These are phyloP conservation scores for Drosophila picticornis DNA, from an alignment of 2,888 invertebrate genomes.

Conservation along the genomic window DNA sequence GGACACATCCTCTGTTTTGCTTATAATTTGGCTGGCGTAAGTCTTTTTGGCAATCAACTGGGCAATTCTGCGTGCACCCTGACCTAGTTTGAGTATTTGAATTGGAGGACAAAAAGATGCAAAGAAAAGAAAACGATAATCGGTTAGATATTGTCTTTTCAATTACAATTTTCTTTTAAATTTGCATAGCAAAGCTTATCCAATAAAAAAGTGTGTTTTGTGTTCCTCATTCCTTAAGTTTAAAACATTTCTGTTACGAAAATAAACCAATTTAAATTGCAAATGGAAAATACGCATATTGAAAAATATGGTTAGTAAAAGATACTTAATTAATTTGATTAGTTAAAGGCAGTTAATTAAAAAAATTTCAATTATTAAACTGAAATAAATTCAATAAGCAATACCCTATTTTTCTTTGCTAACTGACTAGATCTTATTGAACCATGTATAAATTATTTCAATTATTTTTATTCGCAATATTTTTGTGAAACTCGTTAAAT, in stretches of 20 bases:
- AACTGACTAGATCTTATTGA: not conserved
- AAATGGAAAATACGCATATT: not conserved
- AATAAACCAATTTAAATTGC: not conserved
- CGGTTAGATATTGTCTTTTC: not conserved
- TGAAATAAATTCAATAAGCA: not conserved
- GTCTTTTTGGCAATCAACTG: constrained; percentile 22
- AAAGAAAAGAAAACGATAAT: constrained; percentile 1
- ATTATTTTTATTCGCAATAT: not conserved
- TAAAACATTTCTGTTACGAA: not conserved
- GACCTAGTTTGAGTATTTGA: constrained; percentile 22
- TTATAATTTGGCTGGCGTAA: constrained; percentile 11
- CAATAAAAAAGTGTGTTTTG: not conserved
- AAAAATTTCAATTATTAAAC: not conserved
- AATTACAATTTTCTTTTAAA: constrained; percentile 1
- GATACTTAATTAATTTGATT: not conserved
- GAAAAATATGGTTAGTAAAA: not conserved
- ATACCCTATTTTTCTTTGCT: not conserved
- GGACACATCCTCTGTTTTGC: constrained; percentile 31
- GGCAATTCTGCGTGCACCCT: constrained; percentile 11
- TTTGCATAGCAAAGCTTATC: not conserved
- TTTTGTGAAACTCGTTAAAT: not conserved
- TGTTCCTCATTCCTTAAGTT: not conserved
- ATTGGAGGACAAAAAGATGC: not conserved
- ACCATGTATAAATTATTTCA: not conserved
- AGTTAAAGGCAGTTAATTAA: not conserved